Evolutionary conservation across 2,113 vertebrate genomes (phyloP), one percentile per base, ranked within the genome.

Genomic region (Ia io): DNA sequence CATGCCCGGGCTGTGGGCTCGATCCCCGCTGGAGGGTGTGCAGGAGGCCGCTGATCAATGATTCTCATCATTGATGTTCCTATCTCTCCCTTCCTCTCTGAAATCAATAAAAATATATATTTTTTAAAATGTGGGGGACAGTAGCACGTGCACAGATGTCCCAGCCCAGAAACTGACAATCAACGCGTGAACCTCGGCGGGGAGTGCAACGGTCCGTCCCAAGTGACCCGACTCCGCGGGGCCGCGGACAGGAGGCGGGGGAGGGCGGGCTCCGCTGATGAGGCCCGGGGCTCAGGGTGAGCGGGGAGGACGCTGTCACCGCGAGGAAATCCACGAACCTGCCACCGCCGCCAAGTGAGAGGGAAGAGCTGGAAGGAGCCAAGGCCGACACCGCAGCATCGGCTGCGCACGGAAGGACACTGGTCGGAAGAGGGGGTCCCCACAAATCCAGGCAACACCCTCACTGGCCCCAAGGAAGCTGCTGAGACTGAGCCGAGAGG

Each of bases 131-230:
- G 61, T 63, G 5, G 4, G 0, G 5, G 12, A 16, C 18, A 0
- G 1, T 0, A 2, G 16, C 25, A 5, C 0, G 5, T 6, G 23
- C 6, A 30, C 10, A 59, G 28, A 11, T 1, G 42, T 2, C 16
- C 11, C 1, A n/a, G 28, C n/a, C 32, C 18, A 3, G 0, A 2
- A 23, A 4, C 16, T 61, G 37, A 20, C 47, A 49, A 11, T 2
- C 7, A 42, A 25, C 8, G 3, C 28, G 32, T 2, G 42, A 44
- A 5, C 44, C 49, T n/a, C 35, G 53, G 22, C 16, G 25, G 25
- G n/a, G 22, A 47, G 13, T 1, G 14, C 44, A 7, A 6, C 9
- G 6, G 32, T 32, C 42, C 42, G 6, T 32, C 49, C 59, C 13
- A 13, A 23, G 13, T 1, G 18, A 13, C 30, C 20, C 40, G 71